Evolutionary conservation across 2,113 vertebrate genomes (phyloP).

Genomic region (Acanthisitta chloris): DNA sequence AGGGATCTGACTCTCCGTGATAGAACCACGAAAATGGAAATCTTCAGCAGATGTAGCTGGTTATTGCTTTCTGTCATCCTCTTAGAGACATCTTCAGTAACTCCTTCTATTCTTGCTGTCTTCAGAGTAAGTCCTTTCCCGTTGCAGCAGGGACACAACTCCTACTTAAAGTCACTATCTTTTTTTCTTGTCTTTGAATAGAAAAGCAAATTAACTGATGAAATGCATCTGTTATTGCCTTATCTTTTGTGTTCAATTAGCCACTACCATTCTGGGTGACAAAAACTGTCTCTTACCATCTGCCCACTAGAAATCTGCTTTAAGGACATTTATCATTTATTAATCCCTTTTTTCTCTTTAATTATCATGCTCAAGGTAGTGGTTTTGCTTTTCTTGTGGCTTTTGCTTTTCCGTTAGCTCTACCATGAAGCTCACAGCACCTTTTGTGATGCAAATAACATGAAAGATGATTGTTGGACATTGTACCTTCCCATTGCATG

Average conservation of each 20-base stretch:
- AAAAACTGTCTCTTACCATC: slow-evolving; percentile 40
- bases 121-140: background rate
- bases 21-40: slow-evolving; percentile 6
- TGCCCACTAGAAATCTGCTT: slow-evolving; percentile 44
- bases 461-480: background rate
- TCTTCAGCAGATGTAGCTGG: background rate
- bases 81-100: background rate
- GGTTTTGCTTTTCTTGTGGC: background rate
- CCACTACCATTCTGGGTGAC: slow-evolving; percentile 31
- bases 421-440: background rate
- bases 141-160: background rate
- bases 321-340: slow-evolving; percentile 10
- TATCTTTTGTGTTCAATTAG: slow-evolving; percentile 45
- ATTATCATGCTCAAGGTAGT: background rate
- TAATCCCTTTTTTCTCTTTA: background rate
- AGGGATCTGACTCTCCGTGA: background rate
- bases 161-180: background rate
- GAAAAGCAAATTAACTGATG: slow-evolving; percentile 6
- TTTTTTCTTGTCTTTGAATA: background rate
- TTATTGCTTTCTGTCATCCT: slow-evolving; percentile 4
- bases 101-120: background rate
- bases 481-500: background rate
- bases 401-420: background rate
- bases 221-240: slow-evolving; percentile 47
- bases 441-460: background rate